Conservation (phyloP, 2,797 vertebrate genomes). For the Phataginus tetradactyla region DNA sequence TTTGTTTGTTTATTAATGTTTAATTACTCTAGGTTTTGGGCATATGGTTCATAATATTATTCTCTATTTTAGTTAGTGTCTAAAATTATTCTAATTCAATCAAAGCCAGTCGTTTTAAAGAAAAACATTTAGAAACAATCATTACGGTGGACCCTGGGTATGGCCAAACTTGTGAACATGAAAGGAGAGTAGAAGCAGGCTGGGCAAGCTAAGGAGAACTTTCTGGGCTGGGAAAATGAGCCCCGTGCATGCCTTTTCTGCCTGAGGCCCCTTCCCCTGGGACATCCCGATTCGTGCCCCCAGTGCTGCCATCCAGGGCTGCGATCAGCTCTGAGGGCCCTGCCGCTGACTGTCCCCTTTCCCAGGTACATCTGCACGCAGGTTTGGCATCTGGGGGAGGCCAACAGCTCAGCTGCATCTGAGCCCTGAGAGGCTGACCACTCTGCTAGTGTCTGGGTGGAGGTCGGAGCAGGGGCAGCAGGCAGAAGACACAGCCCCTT, state of each 20-base stretch:
- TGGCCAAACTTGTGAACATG: not conserved
- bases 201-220: not conserved
- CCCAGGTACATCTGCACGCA: not conserved
- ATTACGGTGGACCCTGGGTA: not conserved
- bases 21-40: not conserved
- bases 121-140: not conserved
- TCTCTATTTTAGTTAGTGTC: not conserved
- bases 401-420: not conserved
- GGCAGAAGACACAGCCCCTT: not conserved
- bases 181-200: not conserved
- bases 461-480: not conserved
- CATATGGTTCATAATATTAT: not conserved
- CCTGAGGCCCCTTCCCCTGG: not conserved
- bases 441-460: not conserved
- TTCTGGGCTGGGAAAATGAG: not conserved
- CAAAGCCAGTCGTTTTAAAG: not conserved
- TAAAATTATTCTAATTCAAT: not conserved
- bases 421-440: not conserved
- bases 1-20: too few relatives aligned
- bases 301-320: not conserved
- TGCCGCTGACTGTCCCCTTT: not conserved
- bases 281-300: not conserved
- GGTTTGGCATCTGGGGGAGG: not conserved
- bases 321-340: not conserved
- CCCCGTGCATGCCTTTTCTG: too few relatives aligned